Base-by-base conservation (phyloP, 1,140 invertebrate genomes). In the Oscheius sp. region DNA sequence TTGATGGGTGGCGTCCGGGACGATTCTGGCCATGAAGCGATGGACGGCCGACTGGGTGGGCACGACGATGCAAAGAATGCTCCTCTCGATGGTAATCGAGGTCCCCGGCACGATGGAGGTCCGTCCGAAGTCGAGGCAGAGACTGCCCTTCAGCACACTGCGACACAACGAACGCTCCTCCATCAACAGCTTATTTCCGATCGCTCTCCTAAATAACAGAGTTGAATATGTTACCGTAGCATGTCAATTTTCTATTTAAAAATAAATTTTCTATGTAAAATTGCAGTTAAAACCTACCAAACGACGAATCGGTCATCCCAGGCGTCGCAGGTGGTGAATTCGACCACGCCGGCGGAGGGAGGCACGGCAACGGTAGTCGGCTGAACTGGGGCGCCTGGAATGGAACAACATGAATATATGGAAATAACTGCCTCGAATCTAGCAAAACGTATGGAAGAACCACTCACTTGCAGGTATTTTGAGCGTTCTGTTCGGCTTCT, bases 81-180 rank as follows among this genome's bases (percentile, higher is more conserved):
- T 32, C 18, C 61, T 55, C n/a, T 68, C 67, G 23, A 68, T 68
- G 4, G 67, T 38, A 18, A 68, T 68, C 4, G 36, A 68, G 1
- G 67, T 68, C 7, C 67, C 67, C 1, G 67, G 67, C 36, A 68
- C 45, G 20, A 68, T 68, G 3, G 67, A 61, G 13, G 67, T 59
- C 3, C 67, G 67, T 15, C 49, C 55, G 52, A 68, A 68, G 28
- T 68, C 67, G 18, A 68, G 58, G 52, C 67, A 68, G 1, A 68
- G 26, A 4, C 49, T 36, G 2, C 67, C 67, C 10, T 68, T 55
- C 1, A 23, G 26, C 10, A 68, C 55, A 1, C 20, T 34, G 26
- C 32, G 55, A 26, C 52, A 55, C 1, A 68, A 10, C 1, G 67
- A 68, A 28, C 67, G 67, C 28, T 68, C 67, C 31, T 68, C 67